Percentiles rank a stretch among this genome's conserved stretches.
These are phyloP conservation scores for Helarctos malayanus DNA, from an alignment of 2,797 vertebrate genomes.

Conservation along the genomic window DNA sequence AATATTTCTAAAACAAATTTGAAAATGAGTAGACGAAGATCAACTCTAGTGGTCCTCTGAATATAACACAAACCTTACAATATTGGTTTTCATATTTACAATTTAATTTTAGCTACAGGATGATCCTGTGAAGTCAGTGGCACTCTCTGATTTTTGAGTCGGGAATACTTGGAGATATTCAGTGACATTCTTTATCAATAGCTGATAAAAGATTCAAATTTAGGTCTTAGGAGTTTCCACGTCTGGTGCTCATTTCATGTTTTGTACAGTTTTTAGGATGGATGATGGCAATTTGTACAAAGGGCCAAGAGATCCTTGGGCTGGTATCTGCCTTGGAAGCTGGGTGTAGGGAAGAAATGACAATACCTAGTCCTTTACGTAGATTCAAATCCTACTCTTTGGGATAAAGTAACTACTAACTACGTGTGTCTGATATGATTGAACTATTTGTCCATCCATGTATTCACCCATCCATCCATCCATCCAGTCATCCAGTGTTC, in stretches of 20 bases:
- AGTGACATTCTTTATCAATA: not conserved
- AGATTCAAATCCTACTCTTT: not conserved
- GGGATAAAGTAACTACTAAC: not conserved
- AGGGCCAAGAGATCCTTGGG: not conserved
- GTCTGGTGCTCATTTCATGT: not conserved
- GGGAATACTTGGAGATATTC: not conserved
- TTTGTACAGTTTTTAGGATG: not conserved
- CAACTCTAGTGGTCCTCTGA: not conserved
- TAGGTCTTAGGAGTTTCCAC: not conserved
- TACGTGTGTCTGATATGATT: not conserved
- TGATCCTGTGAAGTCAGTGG: not conserved
- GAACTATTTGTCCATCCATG: not conserved
- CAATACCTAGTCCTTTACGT: not conserved
- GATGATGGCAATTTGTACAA: not conserved
- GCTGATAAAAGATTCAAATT: constrained; percentile 36
- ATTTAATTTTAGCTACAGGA: not conserved
- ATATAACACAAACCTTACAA: not conserved
- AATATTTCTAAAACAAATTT: constrained; percentile 32
- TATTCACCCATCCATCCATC: not conserved
- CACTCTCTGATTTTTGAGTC: not conserved
- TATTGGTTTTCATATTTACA: not conserved
- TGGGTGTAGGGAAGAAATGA: not conserved
- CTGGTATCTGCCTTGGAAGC: not conserved
- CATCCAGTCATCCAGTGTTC: not conserved
- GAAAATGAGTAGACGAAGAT: not conserved